Percentiles rank a stretch among this genome's conserved stretches.
Conservation (phyloP, 1,140 invertebrate species). For the Leptonema lineaticorne region DNA sequence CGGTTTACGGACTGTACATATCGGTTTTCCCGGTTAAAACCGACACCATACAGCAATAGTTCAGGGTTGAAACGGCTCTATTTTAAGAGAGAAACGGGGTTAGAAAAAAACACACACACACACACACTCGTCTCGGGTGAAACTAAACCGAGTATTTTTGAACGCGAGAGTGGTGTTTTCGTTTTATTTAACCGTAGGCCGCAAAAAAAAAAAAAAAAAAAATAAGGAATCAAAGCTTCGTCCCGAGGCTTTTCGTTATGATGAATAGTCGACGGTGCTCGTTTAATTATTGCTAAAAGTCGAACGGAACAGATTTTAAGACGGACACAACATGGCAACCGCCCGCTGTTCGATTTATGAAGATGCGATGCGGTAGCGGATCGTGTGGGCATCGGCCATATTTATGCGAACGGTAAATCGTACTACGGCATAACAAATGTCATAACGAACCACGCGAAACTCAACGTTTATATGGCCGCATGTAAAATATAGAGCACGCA, state of each 20-base stretch:
- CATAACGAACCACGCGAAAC: neutral
- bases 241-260: conserved; percentile 17
- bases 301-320: neutral
- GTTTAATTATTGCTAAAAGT: neutral
- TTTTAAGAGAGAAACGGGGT: conserved; percentile 35
- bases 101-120: neutral
- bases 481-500: neutral
- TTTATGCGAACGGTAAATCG: conserved; percentile 19
- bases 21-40: conserved; percentile 15
- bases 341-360: neutral
- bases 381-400: conserved; percentile 17
- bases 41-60: neutral
- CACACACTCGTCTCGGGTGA: neutral
- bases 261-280: neutral
- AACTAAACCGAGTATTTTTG: neutral
- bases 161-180: too few relatives aligned
- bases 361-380: neutral
- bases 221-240: conserved; percentile 22
- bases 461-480: neutral
- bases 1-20: conserved; percentile 10
- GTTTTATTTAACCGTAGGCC: neutral
- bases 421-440: neutral
- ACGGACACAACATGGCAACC: neutral
- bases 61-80: conserved; percentile 35
- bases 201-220: neutral